Evolutionary conservation across 2,797 vertebrate species (phyloP).

Genomic region (Mus spretus): DNA sequence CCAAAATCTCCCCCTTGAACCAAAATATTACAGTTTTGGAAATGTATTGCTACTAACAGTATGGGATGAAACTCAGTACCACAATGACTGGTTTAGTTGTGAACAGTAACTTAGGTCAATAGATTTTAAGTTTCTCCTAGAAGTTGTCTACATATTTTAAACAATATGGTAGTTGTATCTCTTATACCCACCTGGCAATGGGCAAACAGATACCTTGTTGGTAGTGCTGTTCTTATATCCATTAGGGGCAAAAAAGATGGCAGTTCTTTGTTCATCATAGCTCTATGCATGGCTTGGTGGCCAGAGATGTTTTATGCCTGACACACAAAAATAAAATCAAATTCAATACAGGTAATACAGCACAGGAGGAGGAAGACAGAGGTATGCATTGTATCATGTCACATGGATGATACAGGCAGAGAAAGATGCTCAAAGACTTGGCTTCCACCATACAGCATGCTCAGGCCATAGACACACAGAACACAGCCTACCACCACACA

Average conservation of each 20-base stretch:
- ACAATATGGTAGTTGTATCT: not conserved
- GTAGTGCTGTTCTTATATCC: not conserved
- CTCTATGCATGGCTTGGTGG: not conserved
- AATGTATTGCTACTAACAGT: not conserved
- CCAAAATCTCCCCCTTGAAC: not conserved
- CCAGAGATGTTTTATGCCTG: not conserved
- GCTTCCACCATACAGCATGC: not conserved
- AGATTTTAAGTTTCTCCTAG: not conserved
- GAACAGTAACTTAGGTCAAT: not conserved
- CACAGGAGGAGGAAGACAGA: not conserved
- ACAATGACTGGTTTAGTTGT: not conserved
- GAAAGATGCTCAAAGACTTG: not conserved
- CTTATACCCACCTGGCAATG: not conserved
- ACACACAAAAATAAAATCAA: not conserved
- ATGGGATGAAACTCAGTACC: not conserved
- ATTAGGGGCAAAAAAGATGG: not conserved
- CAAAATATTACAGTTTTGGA: not conserved
- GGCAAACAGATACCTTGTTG: not conserved
- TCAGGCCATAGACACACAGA: not conserved
- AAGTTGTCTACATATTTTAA: not conserved
- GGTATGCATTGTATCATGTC: not conserved
- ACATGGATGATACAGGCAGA: not conserved
- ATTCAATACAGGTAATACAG: not conserved
- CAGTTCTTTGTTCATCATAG: not conserved
- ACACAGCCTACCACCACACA: not conserved